These are phyloP conservation scores for Ceraclea dissimilis DNA, from an alignment of 2,888 invertebrate species.

Conservation along the genomic window DNA sequence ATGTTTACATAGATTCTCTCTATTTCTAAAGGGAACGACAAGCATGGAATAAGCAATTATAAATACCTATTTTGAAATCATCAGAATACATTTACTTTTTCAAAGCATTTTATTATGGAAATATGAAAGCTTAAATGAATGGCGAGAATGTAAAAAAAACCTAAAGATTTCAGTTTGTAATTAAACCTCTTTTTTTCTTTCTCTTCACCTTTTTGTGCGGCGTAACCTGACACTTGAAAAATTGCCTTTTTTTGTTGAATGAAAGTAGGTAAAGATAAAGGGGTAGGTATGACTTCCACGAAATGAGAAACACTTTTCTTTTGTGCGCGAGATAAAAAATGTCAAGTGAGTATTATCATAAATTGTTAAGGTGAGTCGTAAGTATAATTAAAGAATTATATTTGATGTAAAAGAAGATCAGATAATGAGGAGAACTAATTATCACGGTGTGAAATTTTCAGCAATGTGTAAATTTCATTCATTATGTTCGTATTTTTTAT, in stretches of 20 bases:
- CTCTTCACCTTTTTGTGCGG: slow-evolving; percentile 1
- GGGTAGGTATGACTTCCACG: background rate
- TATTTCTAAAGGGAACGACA: too few species aligned
- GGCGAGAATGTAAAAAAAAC: background rate
- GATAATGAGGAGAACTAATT: too few species aligned
- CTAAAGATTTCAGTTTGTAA: slow-evolving; percentile 5
- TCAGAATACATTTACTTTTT: too few species aligned
- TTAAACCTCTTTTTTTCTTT: slow-evolving; percentile 1
- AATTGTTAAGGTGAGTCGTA: background rate
- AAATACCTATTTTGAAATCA: too few species aligned
- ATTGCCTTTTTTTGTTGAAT: slow-evolving; percentile 4
- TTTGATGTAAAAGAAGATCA: background rate
- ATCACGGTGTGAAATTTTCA: too few species aligned
- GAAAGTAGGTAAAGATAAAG: background rate
- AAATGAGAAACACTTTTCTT: slow-evolving; percentile 3
- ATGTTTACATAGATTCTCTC: too few species aligned
- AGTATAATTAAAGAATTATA: background rate
- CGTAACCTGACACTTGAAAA: slow-evolving; percentile 10
- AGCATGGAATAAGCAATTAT: too few species aligned
- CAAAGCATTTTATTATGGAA: too few species aligned
- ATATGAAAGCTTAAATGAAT: too few species aligned
- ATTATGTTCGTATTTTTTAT: too few species aligned
- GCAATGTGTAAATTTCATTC: too few species aligned
- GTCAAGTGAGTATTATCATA: background rate
- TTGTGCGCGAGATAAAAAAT: background rate